Evolutionary conservation across 2,797 vertebrate species (phyloP).

Genomic region (Malacoraja senta): DNA sequence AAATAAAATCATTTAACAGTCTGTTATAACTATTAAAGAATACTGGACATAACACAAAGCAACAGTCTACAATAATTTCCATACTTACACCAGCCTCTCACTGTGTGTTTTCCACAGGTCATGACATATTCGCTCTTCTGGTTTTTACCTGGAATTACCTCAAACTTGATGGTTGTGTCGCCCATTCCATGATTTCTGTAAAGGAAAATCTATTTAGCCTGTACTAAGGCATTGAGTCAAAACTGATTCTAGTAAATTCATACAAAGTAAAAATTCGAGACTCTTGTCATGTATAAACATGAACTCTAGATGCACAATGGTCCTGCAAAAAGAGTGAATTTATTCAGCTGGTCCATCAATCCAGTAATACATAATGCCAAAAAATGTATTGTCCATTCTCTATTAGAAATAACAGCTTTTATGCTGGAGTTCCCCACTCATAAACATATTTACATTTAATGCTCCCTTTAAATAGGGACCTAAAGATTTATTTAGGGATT

Average conservation of each 20-base stretch:
- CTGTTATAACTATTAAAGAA: not conserved
- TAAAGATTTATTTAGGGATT: too few species aligned
- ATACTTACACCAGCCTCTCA: constrained; percentile 96
- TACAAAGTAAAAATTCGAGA: not conserved
- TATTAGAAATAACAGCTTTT: not conserved
- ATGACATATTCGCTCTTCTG: constrained; percentile 99
- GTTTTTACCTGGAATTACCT: constrained; percentile 98
- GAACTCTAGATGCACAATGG: not conserved
- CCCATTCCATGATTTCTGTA: constrained; percentile 98
- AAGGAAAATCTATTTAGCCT: constrained; percentile 35
- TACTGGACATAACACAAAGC: not conserved
- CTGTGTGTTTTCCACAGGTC: constrained; percentile 96
- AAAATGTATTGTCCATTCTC: not conserved
- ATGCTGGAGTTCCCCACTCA: not conserved
- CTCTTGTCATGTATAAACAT: not conserved
- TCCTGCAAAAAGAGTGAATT: not conserved
- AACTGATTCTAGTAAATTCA: not conserved
- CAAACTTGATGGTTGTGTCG: constrained; percentile 96
- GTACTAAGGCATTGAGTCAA: too few species aligned
- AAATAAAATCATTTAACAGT: not conserved
- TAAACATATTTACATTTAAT: not conserved
- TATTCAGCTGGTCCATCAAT: not conserved
- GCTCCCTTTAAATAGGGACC: not conserved
- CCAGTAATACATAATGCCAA: not conserved
- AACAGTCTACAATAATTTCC: not conserved